A percentile compares a stretch with the other conserved stretches of the same genome.
Conservation (phyloP, 2,797 vertebrate species). For the Cossypha heuglini region DNA sequence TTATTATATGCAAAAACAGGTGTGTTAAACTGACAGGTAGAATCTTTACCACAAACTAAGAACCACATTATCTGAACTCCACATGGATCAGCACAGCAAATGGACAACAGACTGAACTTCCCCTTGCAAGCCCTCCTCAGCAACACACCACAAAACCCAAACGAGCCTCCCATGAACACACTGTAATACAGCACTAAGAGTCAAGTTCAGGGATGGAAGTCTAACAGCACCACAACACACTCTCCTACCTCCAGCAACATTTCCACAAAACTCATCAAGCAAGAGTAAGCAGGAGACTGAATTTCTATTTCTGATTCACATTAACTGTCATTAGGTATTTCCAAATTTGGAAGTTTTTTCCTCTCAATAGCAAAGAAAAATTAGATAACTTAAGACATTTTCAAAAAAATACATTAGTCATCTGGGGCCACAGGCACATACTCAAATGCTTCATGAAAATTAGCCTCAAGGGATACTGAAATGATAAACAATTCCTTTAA, state of each 20-base stretch:
- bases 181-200: background rate
- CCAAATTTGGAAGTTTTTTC: background rate
- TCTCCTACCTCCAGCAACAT: background rate
- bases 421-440: background rate
- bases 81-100: background rate
- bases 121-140: background rate
- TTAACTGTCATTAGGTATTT: background rate
- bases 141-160: background rate
- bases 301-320: background rate
- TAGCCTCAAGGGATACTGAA: background rate
- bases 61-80: background rate
- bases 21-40: background rate
- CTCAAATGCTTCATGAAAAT: background rate
- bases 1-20: rapidly evolving
- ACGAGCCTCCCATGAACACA: background rate
- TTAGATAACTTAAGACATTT: background rate
- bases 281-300: background rate
- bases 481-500: background rate
- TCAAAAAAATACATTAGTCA: background rate
- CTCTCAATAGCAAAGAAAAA: background rate
- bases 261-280: background rate
- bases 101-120: rapidly evolving
- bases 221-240: background rate
- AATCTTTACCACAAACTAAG: background rate
- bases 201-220: background rate